These are phyloP conservation scores for Mobula hypostoma DNA, from an alignment of 2,113 vertebrate species.

Conservation along the genomic window DNA sequence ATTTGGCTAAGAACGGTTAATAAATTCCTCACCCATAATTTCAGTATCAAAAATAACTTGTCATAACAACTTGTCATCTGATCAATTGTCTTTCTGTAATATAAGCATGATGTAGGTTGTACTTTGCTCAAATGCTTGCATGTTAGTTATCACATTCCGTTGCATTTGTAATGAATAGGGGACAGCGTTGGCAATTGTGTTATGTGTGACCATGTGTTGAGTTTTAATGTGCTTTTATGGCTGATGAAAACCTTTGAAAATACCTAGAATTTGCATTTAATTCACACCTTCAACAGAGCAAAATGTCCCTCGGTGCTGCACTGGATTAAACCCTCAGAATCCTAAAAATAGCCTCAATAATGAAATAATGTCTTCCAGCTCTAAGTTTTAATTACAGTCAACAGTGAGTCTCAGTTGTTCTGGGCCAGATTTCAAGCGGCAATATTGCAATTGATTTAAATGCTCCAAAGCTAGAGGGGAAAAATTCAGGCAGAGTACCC, in stretches of 20 bases:
- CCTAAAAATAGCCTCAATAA: neutral
- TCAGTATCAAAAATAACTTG: neutral
- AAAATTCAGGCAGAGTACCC: neutral
- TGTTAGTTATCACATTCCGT: neutral
- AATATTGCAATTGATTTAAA: neutral
- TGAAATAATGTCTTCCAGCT: neutral
- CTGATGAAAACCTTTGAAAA: constrained; percentile 12
- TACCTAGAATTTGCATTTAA: neutral
- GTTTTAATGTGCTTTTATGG: neutral
- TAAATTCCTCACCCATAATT: neutral
- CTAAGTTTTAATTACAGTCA: neutral
- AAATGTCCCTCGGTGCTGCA: neutral
- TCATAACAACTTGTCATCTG: neutral
- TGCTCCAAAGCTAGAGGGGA: neutral
- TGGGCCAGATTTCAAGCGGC: neutral
- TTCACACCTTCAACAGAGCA: neutral
- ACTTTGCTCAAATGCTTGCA: neutral
- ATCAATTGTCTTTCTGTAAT: neutral
- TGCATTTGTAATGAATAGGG: neutral
- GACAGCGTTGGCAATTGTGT: neutral
- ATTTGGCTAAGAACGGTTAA: too few relatives aligned
- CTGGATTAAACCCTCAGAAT: neutral
- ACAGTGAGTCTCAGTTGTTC: neutral
- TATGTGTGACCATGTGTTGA: neutral
- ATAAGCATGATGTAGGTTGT: neutral